Evolutionary conservation across 1,140 invertebrate species (phyloP), one percentile per base, ranked within the genome.

Genomic region (Drosophila rhopaloa): DNA sequence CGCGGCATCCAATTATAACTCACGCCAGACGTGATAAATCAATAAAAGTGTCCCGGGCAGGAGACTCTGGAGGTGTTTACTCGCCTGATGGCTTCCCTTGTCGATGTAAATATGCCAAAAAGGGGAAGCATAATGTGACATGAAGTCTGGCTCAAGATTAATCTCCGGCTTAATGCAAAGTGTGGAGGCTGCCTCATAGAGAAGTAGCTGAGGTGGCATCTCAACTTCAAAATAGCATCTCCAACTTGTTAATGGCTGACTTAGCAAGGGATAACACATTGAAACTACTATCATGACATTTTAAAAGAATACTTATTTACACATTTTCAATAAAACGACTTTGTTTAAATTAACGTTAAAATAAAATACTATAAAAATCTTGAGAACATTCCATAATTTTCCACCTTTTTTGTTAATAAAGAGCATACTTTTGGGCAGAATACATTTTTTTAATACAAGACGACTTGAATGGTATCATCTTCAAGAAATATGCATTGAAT

Each of bases 11-110:
- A 85, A 86, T 85, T 85, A 85, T 86, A 85, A 60, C 53, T 71
- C 68, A 79, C 63, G 63, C 56, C 63, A 75, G 73, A 83, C 46
- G 76, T 83, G 66, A 86, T 86, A 86, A 86, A 86, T 86, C 82
- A 86, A 83, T 76, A 89, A 83, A 78, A 68, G 68, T 61, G 78
- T 81, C 74, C 81, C 38, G 16, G 53, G 40, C 77, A 85, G 63
- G 60, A 58, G 66, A 46, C 46, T 46, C 60, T 0, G 40, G 46
- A 57, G 74, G 60, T 82, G 68, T 82, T 82, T 74, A 74, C 73
- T 56, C 79, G 55, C 81, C 54, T 63, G 40, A 60, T 76, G 47
- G 68, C 54, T 77, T 73, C 50, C 58, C 68, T 51, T 70, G 81
- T 61, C 62, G 72, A 65, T 68, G 76, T 73, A 78, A 67, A 74